A percentile compares a stretch with the other conserved stretches of the same genome.
These are phyloP conservation scores for Leistus spinibarbis DNA, from an alignment of 2,888 invertebrate genomes.

Conservation along the genomic window DNA sequence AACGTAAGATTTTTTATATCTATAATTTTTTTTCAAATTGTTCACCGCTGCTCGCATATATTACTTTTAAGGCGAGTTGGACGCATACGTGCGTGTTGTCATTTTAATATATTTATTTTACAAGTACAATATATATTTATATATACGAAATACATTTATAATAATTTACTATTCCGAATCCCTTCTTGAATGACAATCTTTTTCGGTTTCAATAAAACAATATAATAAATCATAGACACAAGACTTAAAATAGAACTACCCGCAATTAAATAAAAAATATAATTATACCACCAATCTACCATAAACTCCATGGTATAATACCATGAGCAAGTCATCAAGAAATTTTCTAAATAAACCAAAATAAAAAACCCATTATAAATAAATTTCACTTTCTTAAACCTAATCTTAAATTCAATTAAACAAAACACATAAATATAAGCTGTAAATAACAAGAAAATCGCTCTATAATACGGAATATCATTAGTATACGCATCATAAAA, in stretches of 20 bases:
- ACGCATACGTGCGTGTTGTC: too few species aligned
- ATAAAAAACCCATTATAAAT: slow-evolving; percentile 73
- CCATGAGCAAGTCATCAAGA: slow-evolving; percentile 75
- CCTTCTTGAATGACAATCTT: slow-evolving; percentile 50
- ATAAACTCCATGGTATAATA: slow-evolving; percentile 61
- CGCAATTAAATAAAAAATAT: slow-evolving; percentile 67
- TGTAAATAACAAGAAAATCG: slow-evolving; percentile 70
- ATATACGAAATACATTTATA: slow-evolving; percentile 19
- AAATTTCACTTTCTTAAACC: slow-evolving; percentile 73
- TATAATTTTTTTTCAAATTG: too few species aligned
- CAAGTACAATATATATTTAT: too few species aligned
- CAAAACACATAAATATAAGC: slow-evolving; percentile 77
- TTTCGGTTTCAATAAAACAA: slow-evolving; percentile 67
- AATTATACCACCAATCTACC: slow-evolving; percentile 74
- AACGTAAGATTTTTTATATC: too few species aligned
- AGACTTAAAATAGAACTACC: slow-evolving; percentile 65
- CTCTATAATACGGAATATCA: slow-evolving; percentile 51
- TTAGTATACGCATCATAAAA: slow-evolving; percentile 67
- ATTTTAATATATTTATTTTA: too few species aligned
- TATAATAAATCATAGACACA: slow-evolving; percentile 68
- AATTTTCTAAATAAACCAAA: slow-evolving; percentile 69
- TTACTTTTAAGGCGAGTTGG: too few species aligned
- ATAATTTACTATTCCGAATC: slow-evolving; percentile 26
- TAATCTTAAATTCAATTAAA: slow-evolving; percentile 78
- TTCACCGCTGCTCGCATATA: too few species aligned